phyloP scores from a whole-genome alignment of 92 coral and sea anemone genomes.

The Zoanthus sansibaricus region DNA sequence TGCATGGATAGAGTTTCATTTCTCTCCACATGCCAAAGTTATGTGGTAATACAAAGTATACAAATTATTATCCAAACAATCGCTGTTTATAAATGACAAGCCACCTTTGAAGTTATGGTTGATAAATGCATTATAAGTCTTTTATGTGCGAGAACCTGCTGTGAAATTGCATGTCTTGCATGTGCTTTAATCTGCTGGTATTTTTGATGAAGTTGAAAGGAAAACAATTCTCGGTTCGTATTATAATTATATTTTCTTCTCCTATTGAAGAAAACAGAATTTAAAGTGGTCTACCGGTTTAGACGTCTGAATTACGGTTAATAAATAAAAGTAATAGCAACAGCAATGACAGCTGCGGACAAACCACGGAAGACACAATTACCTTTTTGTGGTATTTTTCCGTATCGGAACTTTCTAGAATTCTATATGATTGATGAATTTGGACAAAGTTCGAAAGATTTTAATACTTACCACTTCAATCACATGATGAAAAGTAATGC shows the following conservation, averaged over 20 bases:
- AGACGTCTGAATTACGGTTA: too few species aligned
- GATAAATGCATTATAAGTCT: not conserved
- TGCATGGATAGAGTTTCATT: too few species aligned
- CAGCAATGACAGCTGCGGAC: too few species aligned
- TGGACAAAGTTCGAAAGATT: not conserved
- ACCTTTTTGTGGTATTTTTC: not conserved
- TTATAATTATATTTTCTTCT: not conserved
- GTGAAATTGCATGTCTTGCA: not conserved
- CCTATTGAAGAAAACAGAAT: not conserved
- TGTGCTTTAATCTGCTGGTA: not conserved
- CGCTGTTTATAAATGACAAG: not conserved
- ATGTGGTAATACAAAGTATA: not conserved
- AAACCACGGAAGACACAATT: not conserved
- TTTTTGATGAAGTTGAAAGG: not conserved
- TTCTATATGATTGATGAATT: not conserved
- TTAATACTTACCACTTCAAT: constrained; percentile 78
- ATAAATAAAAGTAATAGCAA: too few species aligned
- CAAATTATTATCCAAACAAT: not conserved
- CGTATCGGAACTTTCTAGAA: not conserved
- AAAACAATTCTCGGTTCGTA: not conserved
- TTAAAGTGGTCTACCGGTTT: not conserved
- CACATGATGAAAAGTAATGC: constrained; percentile 83
- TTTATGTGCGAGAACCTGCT: not conserved
- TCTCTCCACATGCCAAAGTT: not conserved
- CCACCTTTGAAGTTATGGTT: not conserved